Evolutionary conservation across 2,888 invertebrate species (phyloP).

Genomic region (Clunio marinus): DNA sequence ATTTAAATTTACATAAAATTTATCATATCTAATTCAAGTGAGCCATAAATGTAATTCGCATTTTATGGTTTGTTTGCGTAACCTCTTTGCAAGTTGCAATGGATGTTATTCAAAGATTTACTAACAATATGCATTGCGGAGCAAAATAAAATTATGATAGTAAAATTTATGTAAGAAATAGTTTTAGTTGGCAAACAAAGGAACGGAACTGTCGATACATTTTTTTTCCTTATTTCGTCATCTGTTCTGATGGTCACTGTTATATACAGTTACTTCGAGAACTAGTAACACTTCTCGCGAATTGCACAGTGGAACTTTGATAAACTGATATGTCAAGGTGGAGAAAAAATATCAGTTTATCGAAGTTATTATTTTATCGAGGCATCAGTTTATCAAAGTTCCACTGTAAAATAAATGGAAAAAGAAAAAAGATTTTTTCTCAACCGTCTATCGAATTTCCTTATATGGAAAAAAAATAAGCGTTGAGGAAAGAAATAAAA

Average conservation of each 20-base stretch:
- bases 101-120: slow-evolving; percentile 12
- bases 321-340: no score
- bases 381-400: no score
- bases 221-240: not conserved
- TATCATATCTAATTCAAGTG: no score
- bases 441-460: not conserved
- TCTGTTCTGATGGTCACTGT: not conserved
- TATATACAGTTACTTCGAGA: slow-evolving; percentile 35
- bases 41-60: no score
- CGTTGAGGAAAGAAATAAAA: slow-evolving; percentile 14
- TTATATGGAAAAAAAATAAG: slow-evolving; percentile 27
- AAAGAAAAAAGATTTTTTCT: slow-evolving; percentile 18
- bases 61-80: no score
- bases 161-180: slow-evolving; percentile 31
- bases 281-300: slow-evolving; percentile 35
- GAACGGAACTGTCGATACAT: slow-evolving; percentile 12
- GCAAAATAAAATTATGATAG: not conserved
- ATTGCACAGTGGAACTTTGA: no score
- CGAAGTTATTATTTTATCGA: no score
- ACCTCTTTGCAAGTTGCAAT: no score
- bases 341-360: no score
- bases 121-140: not conserved
- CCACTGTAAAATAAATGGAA: slow-evolving; percentile 34
- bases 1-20: no score
- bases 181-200: slow-evolving; percentile 34